Base-by-base conservation (phyloP, 2,797 vertebrate genomes). In the Rhinogobio ventralis region DNA sequence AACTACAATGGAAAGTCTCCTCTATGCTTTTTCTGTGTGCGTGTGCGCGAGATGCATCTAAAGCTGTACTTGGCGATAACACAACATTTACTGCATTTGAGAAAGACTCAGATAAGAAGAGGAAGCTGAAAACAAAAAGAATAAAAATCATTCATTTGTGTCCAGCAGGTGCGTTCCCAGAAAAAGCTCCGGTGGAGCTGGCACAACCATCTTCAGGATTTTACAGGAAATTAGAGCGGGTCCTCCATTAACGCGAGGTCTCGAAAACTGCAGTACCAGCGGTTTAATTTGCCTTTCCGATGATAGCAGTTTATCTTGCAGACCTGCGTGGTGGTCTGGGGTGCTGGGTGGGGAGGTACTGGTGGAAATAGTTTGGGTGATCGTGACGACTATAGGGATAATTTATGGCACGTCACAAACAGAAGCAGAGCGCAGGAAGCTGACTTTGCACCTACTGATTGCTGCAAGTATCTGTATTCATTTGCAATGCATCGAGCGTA, bases 381-480 rank as follows among this genome's bases (percentile, higher is more conserved):
- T 83, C 51, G 86, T 49, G 81, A 85, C 86, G 92, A 91, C 90
- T 68, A 64, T 86, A 90, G 91, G 91, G 88, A 90, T 93, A 93
- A 94, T 94, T 95, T 94, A 94, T 95, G 96, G 93, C 92, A 94
- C 92, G 93, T 93, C 95, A 95, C 94, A 96, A 96, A 96, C 93
- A 95, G 94, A 96, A 94, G 95, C 95, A 94, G 93, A 94, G 94
- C 20, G 49, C 90, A 95, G 95, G 92, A 91, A 97, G 97, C 96
- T 97, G 97, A 97, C 95, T 96, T 97, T 97, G 97, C 96, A 99
- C 98, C 97, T 99, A 99, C 98, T 98, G 98, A 98, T 98, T 98
- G 98, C 97, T 99, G 98, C 97, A 99, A 97, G 97, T 97, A 97
- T 97, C 97, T 97, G 97, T 98, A 99, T 96, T 99, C 98, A 95